Conservation (phyloP, 2,888 invertebrate species). For the Noctua fimbriata region DNA sequence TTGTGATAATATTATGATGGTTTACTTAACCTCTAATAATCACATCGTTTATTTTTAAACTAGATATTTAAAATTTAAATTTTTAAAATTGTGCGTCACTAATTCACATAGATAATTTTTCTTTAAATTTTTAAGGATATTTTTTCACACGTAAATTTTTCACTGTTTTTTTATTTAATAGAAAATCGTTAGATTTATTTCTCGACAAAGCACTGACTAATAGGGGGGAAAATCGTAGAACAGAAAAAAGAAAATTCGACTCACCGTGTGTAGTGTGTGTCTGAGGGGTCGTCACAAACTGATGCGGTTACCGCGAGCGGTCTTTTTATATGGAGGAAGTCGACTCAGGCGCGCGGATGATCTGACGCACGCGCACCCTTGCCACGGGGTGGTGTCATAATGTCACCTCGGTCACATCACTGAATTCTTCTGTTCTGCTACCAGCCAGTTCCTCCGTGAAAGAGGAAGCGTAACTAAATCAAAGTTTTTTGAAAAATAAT, state of each 20-base stretch:
- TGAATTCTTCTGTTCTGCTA: conserved; percentile 2
- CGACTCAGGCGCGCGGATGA: conserved; percentile 64
- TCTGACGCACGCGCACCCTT: conserved; percentile 77
- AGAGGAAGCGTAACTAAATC: neutral
- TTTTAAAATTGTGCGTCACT: conserved; percentile 2
- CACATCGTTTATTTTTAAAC: conserved; percentile 6
- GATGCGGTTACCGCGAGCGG: conserved; percentile 80
- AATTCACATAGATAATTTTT: conserved; percentile 10
- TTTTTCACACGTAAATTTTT: conserved; percentile 13
- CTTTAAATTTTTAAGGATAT: neutral
- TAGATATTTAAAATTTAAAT: neutral
- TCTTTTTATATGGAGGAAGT: conserved; percentile 87
- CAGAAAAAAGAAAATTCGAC: conserved; percentile 65
- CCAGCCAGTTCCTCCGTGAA: neutral
- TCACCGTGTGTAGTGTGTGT: conserved; percentile 80
- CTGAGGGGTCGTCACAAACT: conserved; percentile 84
- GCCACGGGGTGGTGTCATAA: conserved; percentile 64
- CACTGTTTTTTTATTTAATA: conserved; percentile 23
- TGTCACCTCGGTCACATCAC: conserved; percentile 38
- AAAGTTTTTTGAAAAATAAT: neutral
- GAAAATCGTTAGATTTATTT: neutral
- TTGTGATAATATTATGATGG: conserved; percentile 37
- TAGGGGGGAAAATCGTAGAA: conserved; percentile 27
- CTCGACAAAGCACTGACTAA: conserved; percentile 32
- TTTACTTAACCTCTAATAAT: conserved; percentile 21